Conservation (phyloP, 2,797 vertebrate genomes). For the Onychomys torridus region DNA sequence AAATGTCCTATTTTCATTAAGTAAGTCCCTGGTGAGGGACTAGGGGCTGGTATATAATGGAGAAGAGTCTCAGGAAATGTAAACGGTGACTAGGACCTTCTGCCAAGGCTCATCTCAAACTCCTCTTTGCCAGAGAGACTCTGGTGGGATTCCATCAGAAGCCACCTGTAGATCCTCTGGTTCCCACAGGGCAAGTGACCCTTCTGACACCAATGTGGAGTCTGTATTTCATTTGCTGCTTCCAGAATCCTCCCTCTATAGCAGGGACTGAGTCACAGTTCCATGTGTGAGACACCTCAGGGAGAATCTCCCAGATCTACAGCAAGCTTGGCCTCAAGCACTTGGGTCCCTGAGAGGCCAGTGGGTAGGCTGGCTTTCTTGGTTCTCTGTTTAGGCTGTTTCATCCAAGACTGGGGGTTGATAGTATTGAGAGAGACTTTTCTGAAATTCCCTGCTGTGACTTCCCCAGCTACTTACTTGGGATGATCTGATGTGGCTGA, state of each 20-base stretch:
- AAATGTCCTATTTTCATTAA: background rate
- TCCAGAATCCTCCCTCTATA: background rate
- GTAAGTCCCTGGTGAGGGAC: background rate
- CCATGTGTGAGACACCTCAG: background rate
- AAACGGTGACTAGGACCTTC: background rate
- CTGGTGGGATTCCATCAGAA: background rate
- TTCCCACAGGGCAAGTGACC: background rate
- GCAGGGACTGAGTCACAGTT: background rate
- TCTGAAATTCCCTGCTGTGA: background rate
- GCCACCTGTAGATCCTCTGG: background rate
- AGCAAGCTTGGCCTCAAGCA: background rate
- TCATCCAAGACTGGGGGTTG: accelerated
- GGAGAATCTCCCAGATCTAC: background rate
- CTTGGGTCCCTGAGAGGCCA: background rate
- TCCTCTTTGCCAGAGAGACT: background rate
- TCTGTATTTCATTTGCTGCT: background rate
- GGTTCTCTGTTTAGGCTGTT: accelerated
- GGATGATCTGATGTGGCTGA: background rate
- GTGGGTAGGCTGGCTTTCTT: background rate
- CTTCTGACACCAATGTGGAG: background rate
- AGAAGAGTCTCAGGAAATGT: background rate
- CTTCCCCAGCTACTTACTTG: background rate
- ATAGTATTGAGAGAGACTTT: background rate
- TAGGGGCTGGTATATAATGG: background rate
- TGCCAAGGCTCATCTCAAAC: background rate